These are phyloP conservation scores for Meloidogyne exigua DNA, from an alignment of 1,140 invertebrate genomes.

Conservation along the genomic window DNA sequence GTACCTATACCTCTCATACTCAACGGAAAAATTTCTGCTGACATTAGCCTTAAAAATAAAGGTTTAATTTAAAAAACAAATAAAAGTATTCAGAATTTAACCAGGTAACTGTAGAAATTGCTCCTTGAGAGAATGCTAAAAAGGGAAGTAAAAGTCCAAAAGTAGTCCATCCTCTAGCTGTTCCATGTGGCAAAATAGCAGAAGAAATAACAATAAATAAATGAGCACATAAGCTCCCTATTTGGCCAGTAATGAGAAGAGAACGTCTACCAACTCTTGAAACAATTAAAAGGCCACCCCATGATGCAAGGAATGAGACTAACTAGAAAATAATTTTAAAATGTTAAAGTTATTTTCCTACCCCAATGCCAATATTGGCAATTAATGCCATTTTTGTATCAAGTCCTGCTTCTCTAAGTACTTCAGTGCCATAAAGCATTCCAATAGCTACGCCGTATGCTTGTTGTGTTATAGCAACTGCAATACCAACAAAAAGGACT, in stretches of 20 bases:
- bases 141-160: conserved; percentile 21
- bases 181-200: conserved; percentile 3
- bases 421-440: conserved; percentile 16
- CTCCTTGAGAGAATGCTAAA: conserved; percentile 14
- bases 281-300: conserved; percentile 21
- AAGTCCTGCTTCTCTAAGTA: conserved; percentile 19
- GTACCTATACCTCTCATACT: conserved; percentile 13
- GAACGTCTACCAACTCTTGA: conserved; percentile 11
- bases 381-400: conserved; percentile 19
- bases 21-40: conserved; percentile 21
- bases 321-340: not conserved
- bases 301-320: conserved; percentile 22
- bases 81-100: not conserved
- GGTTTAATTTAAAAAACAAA: not conserved
- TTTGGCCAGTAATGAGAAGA: conserved; percentile 18
- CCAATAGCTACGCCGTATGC: conserved; percentile 17
- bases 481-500: conserved; percentile 20
- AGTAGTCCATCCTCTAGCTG: conserved; percentile 9
- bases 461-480: conserved; percentile 12
- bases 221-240: not conserved
- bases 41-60: conserved; percentile 9
- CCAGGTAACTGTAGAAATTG: conserved; percentile 28
- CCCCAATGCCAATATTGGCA: conserved; percentile 20
- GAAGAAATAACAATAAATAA: conserved; percentile 7
- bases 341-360: not conserved